Evolutionary conservation across 2,113 vertebrate genomes (phyloP).

Genomic region (Triplophysa dalaica): DNA sequence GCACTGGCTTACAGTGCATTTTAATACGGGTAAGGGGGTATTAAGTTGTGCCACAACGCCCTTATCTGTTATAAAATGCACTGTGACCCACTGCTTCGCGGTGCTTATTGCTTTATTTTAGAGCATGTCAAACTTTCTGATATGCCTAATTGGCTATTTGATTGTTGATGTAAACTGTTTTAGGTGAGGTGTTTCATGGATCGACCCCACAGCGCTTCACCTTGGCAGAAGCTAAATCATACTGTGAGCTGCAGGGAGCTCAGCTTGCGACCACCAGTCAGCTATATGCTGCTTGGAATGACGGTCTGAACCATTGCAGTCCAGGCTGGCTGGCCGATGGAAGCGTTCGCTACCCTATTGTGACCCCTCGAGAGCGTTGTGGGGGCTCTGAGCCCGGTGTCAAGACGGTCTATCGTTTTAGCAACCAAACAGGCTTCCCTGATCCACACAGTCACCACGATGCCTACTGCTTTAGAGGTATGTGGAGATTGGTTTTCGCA

Average conservation of each 20-base stretch:
- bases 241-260: slow-evolving; percentile 75
- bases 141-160: too few relatives aligned
- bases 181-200: slow-evolving; percentile 85
- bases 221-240: slow-evolving; percentile 77
- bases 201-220: slow-evolving; percentile 77
- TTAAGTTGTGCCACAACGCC: too few relatives aligned
- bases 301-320: slow-evolving; percentile 86
- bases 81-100: too few relatives aligned
- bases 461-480: slow-evolving; percentile 91
- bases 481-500: background rate
- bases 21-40: too few relatives aligned
- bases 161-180: background rate
- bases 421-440: slow-evolving; percentile 93
- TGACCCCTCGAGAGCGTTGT: slow-evolving; percentile 85
- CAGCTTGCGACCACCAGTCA: slow-evolving; percentile 84
- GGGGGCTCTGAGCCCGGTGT: slow-evolving; percentile 84
- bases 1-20: too few relatives aligned
- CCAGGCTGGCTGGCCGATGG: slow-evolving; percentile 92
- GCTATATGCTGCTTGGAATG: slow-evolving; percentile 87
- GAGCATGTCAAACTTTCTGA: too few relatives aligned
- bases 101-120: too few relatives aligned
- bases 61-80: too few relatives aligned
- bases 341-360: slow-evolving; percentile 90
- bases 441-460: slow-evolving; percentile 79
- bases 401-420: slow-evolving; percentile 87